phyloP scores from a whole-genome alignment of 2,888 invertebrate genomes.

The Cheilosia vulpina region DNA sequence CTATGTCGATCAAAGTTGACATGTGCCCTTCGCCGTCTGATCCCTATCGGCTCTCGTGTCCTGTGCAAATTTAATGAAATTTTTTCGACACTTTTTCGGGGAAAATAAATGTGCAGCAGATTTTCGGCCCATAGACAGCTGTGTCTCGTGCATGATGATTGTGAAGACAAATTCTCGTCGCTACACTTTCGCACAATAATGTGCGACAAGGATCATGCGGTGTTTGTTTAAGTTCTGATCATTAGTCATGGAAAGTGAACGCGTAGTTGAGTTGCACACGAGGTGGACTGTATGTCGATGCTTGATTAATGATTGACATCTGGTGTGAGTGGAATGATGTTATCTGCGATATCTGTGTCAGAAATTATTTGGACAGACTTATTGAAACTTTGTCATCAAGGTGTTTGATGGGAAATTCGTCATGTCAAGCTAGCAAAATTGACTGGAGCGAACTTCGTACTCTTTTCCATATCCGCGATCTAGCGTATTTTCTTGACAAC shows the following conservation, averaged over 20 bases:
- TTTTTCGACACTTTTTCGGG: conserved; percentile 41
- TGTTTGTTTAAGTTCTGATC: conserved; percentile 72
- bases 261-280: conserved; percentile 25
- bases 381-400: too few relatives aligned
- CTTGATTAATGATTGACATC: conserved; percentile 66
- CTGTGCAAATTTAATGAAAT: conserved; percentile 62
- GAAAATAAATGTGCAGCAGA: conserved; percentile 48
- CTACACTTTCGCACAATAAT: conserved; percentile 44
- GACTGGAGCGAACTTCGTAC: too few relatives aligned
- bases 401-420: too few relatives aligned
- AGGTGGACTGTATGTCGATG: conserved; percentile 3
- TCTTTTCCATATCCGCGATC: too few relatives aligned
- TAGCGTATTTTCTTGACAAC: too few relatives aligned
- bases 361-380: background rate
- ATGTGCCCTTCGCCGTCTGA: conserved; percentile 68
- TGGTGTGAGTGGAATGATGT: conserved; percentile 1
- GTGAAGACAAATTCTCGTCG: conserved; percentile 44
- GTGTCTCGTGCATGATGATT: conserved; percentile 51
- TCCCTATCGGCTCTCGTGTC: conserved; percentile 76
- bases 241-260: conserved; percentile 65
- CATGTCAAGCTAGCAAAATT: too few relatives aligned
- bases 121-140: conserved; percentile 34
- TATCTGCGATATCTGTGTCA: background rate
- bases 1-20: conserved; percentile 67
- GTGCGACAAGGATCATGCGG: conserved; percentile 32